Conservation (phyloP, 1,140 invertebrate genomes). For the Musca vetustissima region DNA sequence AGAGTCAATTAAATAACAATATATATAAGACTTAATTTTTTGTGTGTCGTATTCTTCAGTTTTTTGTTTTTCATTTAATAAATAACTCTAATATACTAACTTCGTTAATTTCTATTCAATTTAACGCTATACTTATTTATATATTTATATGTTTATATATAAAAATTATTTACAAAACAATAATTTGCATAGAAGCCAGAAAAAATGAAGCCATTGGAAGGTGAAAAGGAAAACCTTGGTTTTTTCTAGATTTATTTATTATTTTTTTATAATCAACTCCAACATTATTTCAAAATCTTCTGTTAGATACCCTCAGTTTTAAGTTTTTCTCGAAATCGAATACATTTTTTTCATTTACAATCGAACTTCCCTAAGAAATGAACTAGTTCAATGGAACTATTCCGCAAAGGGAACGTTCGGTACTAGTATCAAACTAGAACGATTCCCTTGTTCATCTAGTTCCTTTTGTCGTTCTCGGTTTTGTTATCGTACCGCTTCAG, state of each 20-base stretch:
- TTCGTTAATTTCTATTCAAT: not conserved
- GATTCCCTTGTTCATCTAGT: too few species aligned
- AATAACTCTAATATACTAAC: constrained; percentile 15
- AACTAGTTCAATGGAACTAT: too few species aligned
- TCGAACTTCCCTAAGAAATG: too few species aligned
- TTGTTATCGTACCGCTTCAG: too few species aligned
- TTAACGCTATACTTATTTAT: constrained; percentile 1
- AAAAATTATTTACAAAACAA: constrained; percentile 15
- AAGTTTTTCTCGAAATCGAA: too few species aligned
- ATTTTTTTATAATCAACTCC: not conserved
- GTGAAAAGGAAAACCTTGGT: not conserved
- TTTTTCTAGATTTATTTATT: not conserved
- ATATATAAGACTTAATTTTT: not conserved
- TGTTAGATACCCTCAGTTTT: too few species aligned
- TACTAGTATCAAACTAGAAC: too few species aligned
- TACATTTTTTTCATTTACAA: too few species aligned
- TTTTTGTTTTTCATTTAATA: constrained; percentile 4
- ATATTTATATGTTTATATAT: constrained; percentile 1
- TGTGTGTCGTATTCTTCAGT: not conserved
- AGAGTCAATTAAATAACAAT: constrained; percentile 22
- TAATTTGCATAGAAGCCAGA: not conserved
- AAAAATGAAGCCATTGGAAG: constrained; percentile 10
- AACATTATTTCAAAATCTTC: too few species aligned
- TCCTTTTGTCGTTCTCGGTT: too few species aligned
- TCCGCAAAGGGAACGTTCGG: too few species aligned